Evolutionary conservation across 2,888 invertebrate species (phyloP).

Genomic region (Napeogenes inachia): DNA sequence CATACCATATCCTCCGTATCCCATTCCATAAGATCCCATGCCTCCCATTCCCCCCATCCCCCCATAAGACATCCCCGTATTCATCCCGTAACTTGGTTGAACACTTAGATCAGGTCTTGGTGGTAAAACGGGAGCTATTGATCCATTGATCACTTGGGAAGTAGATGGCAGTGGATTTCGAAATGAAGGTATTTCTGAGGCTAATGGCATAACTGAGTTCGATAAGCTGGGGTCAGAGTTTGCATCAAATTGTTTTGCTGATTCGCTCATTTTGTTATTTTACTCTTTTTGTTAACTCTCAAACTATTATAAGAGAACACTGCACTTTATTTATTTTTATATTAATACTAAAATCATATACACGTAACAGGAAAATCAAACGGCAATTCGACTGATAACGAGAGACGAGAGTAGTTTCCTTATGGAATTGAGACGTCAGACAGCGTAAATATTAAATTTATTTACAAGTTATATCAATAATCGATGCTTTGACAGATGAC

Average conservation of each 20-base stretch:
- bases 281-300: slow-evolving; percentile 10
- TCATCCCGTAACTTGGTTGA: slow-evolving; percentile 50
- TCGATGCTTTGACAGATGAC: no score
- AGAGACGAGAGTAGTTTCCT: not conserved
- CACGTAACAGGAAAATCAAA: not conserved
- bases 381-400: slow-evolving; percentile 2
- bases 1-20: slow-evolving; percentile 35
- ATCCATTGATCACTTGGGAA: slow-evolving; percentile 33
- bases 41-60: slow-evolving; percentile 39
- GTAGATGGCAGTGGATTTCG: slow-evolving; percentile 52
- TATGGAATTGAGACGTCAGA: not conserved
- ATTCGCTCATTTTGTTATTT: slow-evolving; percentile 52
- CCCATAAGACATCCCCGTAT: slow-evolving; percentile 38
- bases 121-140: slow-evolving; percentile 50
- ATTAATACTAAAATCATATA: not conserved
- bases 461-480: not conserved
- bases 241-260: slow-evolving; percentile 47
- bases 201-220: slow-evolving; percentile 43
- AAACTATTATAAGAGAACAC: not conserved
- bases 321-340: slow-evolving; percentile 3
- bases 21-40: slow-evolving; percentile 27
- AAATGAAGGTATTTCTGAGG: slow-evolving; percentile 41
- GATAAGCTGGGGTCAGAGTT: slow-evolving; percentile 49
- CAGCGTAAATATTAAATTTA: slow-evolving; percentile 1
- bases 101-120: slow-evolving; percentile 54